phyloP scores from a whole-genome alignment of 2,797 vertebrate genomes.

The Arctocebus calabarensis region DNA sequence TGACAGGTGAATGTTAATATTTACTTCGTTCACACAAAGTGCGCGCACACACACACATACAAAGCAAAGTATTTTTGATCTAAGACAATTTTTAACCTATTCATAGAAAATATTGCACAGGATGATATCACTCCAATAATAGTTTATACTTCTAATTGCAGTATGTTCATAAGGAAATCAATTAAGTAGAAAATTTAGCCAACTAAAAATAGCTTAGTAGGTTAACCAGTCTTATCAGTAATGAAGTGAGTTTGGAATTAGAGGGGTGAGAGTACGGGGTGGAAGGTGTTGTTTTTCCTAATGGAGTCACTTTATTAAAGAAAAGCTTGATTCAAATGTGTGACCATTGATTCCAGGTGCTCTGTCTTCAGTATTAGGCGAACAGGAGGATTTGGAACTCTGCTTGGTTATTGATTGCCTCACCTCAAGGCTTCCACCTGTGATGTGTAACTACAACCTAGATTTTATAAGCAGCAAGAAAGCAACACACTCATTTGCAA shows the following conservation, averaged over 20 bases:
- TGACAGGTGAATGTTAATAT: background rate
- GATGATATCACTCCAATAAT: slow-evolving; percentile 53
- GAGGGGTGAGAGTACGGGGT: background rate
- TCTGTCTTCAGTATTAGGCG: slow-evolving; percentile 1
- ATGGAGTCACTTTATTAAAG: slow-evolving; percentile 52
- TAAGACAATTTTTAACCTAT: slow-evolving; percentile 55
- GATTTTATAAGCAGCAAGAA: background rate
- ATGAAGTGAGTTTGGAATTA: slow-evolving; percentile 68
- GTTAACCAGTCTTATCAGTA: slow-evolving; percentile 61
- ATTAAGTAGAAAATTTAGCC: slow-evolving; percentile 65
- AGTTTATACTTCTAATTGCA: slow-evolving; percentile 68
- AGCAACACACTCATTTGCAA: background rate
- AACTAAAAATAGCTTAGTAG: slow-evolving; percentile 66
- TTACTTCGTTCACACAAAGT: background rate
- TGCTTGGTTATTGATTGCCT: background rate
- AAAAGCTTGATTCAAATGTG: background rate
- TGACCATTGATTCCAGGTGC: background rate
- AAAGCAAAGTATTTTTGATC: background rate
- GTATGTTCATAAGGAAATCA: slow-evolving; percentile 67
- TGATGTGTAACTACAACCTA: background rate
- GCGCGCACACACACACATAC: background rate
- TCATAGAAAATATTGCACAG: slow-evolving; percentile 53
- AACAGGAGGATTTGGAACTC: background rate
- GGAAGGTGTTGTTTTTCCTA: slow-evolving; percentile 39
- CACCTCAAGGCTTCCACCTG: background rate